phyloP scores from a whole-genome alignment of 1,140 invertebrate species.

The Drosophila oshimai region DNA sequence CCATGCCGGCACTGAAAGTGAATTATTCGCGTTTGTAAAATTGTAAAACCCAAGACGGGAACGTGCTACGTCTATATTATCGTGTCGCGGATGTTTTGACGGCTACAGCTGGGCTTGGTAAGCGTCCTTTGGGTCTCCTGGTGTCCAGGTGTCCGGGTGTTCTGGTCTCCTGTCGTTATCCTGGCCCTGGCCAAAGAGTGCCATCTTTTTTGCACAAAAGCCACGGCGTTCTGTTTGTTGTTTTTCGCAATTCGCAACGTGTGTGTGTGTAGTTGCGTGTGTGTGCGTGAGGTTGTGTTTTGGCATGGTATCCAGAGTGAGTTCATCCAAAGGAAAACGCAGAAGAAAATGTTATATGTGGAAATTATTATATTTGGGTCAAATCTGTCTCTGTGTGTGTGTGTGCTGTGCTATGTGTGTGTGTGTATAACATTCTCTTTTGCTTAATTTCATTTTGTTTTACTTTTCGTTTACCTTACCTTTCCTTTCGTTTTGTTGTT shows the following conservation, averaged over 20 bases:
- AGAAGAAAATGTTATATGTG: constrained; percentile 21
- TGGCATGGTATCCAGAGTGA: constrained; percentile 39
- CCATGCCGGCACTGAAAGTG: too few relatives aligned
- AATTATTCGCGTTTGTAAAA: too few relatives aligned
- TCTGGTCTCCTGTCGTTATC: too few relatives aligned
- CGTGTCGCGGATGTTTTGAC: too few relatives aligned
- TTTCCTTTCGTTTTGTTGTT: constrained; percentile 17
- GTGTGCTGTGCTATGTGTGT: neutral
- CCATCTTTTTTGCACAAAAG: constrained; percentile 1
- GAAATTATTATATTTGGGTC: constrained; percentile 33
- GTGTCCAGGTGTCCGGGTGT: too few relatives aligned
- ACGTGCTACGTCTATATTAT: too few relatives aligned
- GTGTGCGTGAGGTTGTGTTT: constrained; percentile 22
- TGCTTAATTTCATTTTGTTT: constrained; percentile 25
- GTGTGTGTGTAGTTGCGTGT: neutral
- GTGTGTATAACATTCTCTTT: neutral
- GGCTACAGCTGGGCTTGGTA: too few relatives aligned
- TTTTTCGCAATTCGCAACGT: constrained; percentile 19
- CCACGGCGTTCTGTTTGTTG: constrained; percentile 1
- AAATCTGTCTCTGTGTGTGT: neutral
- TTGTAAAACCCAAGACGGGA: too few relatives aligned
- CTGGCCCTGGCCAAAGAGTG: too few relatives aligned
- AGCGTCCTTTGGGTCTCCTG: too few relatives aligned
- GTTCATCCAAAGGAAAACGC: constrained; percentile 12
- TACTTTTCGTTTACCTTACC: too few relatives aligned